These are phyloP conservation scores for Poecilus cupreus DNA, from an alignment of 2,888 invertebrate genomes.

Conservation along the genomic window DNA sequence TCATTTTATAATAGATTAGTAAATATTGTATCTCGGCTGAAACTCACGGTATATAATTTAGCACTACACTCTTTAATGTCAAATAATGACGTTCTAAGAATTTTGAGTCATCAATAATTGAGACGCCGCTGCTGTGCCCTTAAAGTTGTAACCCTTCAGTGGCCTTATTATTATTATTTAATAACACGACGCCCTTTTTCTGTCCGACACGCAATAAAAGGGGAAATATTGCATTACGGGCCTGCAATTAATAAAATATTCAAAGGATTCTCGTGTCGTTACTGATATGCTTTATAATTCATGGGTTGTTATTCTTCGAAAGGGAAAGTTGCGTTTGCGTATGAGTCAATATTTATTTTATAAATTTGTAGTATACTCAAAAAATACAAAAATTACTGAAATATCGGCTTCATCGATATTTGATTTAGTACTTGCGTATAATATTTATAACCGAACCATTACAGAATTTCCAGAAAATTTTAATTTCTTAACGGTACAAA, in stretches of 20 bases:
- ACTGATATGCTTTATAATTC: conserved; percentile 11
- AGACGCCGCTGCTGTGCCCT: neutral
- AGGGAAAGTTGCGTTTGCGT: conserved; percentile 1
- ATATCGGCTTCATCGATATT: too few species aligned
- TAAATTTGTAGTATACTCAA: too few species aligned
- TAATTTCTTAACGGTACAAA: too few species aligned
- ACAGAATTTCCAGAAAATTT: too few species aligned
- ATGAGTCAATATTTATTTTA: neutral
- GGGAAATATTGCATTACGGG: conserved; percentile 12
- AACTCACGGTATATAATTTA: too few species aligned
- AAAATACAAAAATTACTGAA: too few species aligned
- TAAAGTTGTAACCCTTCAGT: neutral
- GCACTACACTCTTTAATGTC: too few species aligned
- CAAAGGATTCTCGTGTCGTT: conserved; percentile 12
- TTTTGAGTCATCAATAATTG: neutral
- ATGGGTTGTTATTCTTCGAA: neutral
- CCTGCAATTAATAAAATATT: conserved; percentile 22
- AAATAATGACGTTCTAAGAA: neutral
- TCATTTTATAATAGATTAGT: too few species aligned
- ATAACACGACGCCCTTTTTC: neutral
- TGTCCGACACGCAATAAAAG: conserved; percentile 4
- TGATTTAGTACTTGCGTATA: too few species aligned
- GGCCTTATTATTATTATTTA: neutral
- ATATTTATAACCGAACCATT: too few species aligned
- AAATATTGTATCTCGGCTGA: too few species aligned